A percentile compares a stretch with the other conserved stretches of the same genome.
phyloP scores from a whole-genome alignment of 2,113 vertebrate genomes.

The Argyrosomus japonicus region DNA sequence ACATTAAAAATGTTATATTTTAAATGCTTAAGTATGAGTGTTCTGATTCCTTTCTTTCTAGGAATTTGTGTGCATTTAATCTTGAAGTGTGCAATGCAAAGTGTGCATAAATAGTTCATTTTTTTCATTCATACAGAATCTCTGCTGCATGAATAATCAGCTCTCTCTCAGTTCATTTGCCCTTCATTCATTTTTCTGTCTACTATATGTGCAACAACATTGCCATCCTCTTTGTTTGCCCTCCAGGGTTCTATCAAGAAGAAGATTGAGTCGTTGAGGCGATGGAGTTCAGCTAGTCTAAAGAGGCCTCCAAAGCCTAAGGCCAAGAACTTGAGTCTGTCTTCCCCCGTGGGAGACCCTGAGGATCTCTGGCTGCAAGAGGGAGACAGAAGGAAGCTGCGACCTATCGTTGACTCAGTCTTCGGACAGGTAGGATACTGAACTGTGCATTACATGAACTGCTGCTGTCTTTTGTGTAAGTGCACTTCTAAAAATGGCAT shows the following conservation, averaged over 20 bases:
- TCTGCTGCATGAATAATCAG: not conserved
- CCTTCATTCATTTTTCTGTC: not conserved
- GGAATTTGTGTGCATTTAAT: not conserved
- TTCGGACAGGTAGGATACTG: constrained; percentile 85
- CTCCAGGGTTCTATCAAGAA: constrained; percentile 85
- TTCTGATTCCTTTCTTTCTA: not conserved
- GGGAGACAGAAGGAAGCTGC: constrained; percentile 73
- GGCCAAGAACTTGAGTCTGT: constrained; percentile 80
- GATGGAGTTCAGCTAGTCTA: constrained; percentile 84
- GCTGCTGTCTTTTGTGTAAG: not conserved
- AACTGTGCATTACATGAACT: too few relatives aligned
- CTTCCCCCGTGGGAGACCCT: constrained; percentile 67
- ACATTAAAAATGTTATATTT: not conserved
- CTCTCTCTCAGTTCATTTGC: not conserved
- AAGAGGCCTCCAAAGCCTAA: constrained; percentile 78
- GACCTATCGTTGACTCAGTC: constrained; percentile 84
- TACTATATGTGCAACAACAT: not conserved
- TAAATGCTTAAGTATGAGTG: not conserved
- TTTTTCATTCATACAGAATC: not conserved
- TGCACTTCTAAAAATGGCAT: not conserved
- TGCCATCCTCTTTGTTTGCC: not conserved
- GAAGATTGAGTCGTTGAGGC: constrained; percentile 82
- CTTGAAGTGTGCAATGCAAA: not conserved
- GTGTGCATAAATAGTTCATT: not conserved
- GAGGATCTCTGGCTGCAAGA: constrained; percentile 67